A percentile compares a stretch with the other conserved stretches of the same genome.
phyloP scores from a whole-genome alignment of 1,140 invertebrate species.

The Drosophila pectinifera region DNA sequence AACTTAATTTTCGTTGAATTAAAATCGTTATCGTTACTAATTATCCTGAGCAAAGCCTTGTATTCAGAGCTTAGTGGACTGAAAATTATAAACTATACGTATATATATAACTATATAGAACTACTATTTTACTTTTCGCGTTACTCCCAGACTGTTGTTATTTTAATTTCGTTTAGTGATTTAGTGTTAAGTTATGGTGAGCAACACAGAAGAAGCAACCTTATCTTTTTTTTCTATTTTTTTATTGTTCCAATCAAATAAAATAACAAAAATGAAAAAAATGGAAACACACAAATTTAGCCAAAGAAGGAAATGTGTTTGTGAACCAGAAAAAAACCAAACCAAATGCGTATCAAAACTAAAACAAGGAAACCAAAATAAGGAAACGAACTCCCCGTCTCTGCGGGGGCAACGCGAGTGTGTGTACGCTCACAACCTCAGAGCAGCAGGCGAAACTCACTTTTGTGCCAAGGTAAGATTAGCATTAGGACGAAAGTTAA shows the following conservation, averaged over 20 bases:
- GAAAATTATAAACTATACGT: too few relatives aligned
- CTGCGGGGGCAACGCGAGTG: conserved; percentile 11
- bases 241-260: conserved; percentile 26
- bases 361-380: conserved; percentile 46
- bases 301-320: conserved; percentile 3
- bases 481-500: conserved; percentile 47
- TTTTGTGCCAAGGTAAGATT: conserved; percentile 75
- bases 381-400: conserved; percentile 41
- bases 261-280: conserved; percentile 7
- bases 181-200: neutral
- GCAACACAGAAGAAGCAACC: conserved; percentile 9
- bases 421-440: conserved; percentile 25
- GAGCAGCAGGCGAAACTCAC: conserved; percentile 29
- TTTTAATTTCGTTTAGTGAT: neutral
- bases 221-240: conserved; percentile 32
- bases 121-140: too few relatives aligned
- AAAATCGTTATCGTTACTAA: too few relatives aligned
- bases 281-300: conserved; percentile 7
- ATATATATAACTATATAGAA: too few relatives aligned
- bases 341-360: conserved; percentile 32
- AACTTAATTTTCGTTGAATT: too few relatives aligned
- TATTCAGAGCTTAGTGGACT: too few relatives aligned
- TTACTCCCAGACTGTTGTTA: neutral
- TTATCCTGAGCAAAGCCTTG: too few relatives aligned
- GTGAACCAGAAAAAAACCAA: conserved; percentile 19